A percentile compares a stretch with the other conserved stretches of the same genome.
These are phyloP conservation scores for Lonchura striata DNA, from an alignment of 2,113 vertebrate species.

Conservation along the genomic window DNA sequence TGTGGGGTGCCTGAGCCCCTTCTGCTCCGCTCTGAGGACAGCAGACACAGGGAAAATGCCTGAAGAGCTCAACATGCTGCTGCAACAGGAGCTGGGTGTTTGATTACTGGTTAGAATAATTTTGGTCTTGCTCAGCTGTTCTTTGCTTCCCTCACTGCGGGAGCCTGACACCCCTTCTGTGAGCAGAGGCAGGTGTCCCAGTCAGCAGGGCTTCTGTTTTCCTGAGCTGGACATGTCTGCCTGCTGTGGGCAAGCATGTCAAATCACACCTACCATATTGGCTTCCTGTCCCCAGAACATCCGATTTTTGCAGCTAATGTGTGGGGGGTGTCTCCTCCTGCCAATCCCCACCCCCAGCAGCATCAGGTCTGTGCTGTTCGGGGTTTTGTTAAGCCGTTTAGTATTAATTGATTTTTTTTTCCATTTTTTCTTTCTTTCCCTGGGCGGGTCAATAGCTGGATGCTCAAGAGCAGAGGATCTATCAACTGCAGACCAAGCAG, in stretches of 20 bases:
- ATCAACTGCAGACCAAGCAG: slow-evolving; percentile 82
- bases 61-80: neutral
- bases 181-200: neutral
- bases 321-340: slow-evolving; percentile 59
- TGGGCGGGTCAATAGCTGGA: slow-evolving; percentile 91
- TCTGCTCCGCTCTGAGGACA: neutral
- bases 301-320: slow-evolving; percentile 65
- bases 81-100: neutral
- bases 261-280: slow-evolving; percentile 77
- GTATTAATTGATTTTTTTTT: slow-evolving; percentile 91
- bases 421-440: slow-evolving; percentile 88
- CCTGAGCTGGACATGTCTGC: neutral
- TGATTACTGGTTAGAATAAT: neutral
- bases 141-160: neutral
- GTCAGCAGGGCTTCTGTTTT: neutral
- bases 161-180: neutral
- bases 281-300: slow-evolving; percentile 77
- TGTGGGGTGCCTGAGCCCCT: slow-evolving; percentile 69
- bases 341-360: slow-evolving; percentile 69
- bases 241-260: neutral
- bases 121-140: neutral
- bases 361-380: slow-evolving; percentile 67
- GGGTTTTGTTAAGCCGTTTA: slow-evolving; percentile 79
- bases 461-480: slow-evolving; percentile 87
- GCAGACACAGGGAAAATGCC: neutral